A percentile compares a stretch with the other conserved stretches of the same genome.
phyloP scores from a whole-genome alignment of 1,140 invertebrate species.

The Maniola jurtina region DNA sequence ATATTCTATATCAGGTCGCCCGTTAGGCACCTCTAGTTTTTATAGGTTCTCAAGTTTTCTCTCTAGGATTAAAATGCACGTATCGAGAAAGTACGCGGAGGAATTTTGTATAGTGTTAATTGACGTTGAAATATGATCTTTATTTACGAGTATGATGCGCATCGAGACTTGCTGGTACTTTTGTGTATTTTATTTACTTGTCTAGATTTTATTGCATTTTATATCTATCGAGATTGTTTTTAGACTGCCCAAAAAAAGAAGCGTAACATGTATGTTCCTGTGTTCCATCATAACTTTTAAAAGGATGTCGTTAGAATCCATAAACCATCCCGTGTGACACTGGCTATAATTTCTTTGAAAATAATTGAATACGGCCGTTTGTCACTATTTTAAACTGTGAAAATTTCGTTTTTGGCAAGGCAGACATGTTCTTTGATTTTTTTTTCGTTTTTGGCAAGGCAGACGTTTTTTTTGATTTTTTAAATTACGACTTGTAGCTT shows the following conservation, averaged over 20 bases:
- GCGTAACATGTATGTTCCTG: too few species aligned
- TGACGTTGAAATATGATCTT: conserved; percentile 2
- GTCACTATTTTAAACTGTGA: too few species aligned
- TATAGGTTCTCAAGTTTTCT: neutral
- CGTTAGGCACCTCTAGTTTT: neutral
- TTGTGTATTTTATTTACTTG: neutral
- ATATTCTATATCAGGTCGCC: neutral
- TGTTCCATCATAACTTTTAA: too few species aligned
- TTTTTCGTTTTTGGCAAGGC: too few species aligned
- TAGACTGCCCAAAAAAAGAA: neutral
- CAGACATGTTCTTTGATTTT: too few species aligned
- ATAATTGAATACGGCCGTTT: too few species aligned
- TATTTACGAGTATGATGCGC: neutral
- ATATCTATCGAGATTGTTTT: neutral
- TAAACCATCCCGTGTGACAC: too few species aligned
- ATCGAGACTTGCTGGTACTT: neutral
- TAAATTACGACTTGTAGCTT: too few species aligned
- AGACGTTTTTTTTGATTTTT: too few species aligned
- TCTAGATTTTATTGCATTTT: neutral
- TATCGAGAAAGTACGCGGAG: neutral
- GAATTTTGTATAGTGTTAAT: conserved; percentile 5
- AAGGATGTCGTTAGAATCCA: too few species aligned
- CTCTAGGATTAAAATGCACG: neutral
- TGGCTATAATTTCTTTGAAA: too few species aligned
- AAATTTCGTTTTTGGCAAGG: too few species aligned